These are phyloP conservation scores for Sebastes wilsoni DNA, from an alignment of 2,797 vertebrate species.

Conservation along the genomic window DNA sequence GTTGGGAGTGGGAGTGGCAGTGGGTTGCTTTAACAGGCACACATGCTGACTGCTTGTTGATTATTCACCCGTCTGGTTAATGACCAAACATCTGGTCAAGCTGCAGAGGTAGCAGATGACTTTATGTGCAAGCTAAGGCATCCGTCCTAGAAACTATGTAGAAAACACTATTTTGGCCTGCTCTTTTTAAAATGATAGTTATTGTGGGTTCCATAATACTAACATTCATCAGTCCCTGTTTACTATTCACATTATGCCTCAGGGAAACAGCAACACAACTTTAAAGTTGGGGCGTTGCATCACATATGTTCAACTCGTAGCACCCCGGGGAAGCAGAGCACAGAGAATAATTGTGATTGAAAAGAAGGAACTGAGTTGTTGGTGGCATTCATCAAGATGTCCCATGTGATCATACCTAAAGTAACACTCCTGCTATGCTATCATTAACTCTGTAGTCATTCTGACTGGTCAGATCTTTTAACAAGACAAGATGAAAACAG, in stretches of 20 bases:
- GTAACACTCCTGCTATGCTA: neutral
- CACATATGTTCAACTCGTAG: neutral
- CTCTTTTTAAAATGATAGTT: too few species aligned
- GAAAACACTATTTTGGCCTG: neutral
- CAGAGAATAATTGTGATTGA: neutral
- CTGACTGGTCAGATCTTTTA: neutral
- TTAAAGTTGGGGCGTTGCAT: neutral
- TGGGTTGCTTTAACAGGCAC: too few species aligned
- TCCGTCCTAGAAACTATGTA: neutral
- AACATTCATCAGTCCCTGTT: neutral
- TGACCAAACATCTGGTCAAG: neutral
- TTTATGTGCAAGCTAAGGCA: neutral
- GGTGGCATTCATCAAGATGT: neutral
- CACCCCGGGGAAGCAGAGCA: too few species aligned
- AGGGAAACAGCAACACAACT: neutral
- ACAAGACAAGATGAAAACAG: neutral
- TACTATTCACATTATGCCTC: neutral
- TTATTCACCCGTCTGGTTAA: neutral
- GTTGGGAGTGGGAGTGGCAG: fast-evolving
- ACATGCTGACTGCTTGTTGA: neutral
- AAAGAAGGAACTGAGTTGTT: neutral
- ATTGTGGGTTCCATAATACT: neutral
- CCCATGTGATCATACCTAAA: neutral
- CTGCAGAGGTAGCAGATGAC: neutral
- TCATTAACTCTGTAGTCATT: neutral